phyloP scores from a whole-genome alignment of 2,113 vertebrate genomes.

The Mirounga angustirostris region DNA sequence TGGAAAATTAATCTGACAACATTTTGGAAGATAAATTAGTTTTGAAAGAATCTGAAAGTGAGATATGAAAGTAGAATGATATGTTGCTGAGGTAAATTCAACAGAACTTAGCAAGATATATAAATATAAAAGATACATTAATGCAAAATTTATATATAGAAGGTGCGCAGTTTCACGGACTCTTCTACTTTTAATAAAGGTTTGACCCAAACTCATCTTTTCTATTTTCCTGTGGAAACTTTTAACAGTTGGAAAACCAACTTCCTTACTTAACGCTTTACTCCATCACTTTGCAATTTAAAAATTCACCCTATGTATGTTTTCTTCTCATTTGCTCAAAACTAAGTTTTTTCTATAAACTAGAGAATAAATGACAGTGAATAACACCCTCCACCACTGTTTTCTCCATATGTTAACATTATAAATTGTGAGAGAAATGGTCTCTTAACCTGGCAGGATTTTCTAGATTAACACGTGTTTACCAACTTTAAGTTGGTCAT shows the following conservation, averaged over 20 bases:
- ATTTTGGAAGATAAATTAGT: conserved; percentile 17
- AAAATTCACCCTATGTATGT: not conserved
- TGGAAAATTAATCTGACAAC: not conserved
- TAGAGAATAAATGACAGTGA: not conserved
- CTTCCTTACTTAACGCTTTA: not conserved
- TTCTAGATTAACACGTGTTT: not conserved
- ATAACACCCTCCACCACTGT: fast-evolving
- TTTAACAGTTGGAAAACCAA: not conserved
- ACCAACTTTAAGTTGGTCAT: no score
- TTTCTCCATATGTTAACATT: not conserved
- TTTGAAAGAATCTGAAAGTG: not conserved
- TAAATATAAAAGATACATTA: not conserved
- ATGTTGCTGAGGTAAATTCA: not conserved
- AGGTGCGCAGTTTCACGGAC: not conserved
- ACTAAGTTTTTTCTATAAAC: not conserved
- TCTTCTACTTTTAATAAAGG: not conserved
- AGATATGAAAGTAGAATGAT: not conserved
- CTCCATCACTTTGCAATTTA: not conserved
- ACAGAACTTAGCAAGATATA: not conserved
- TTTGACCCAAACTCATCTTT: not conserved
- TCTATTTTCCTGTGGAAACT: not conserved
- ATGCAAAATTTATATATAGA: not conserved
- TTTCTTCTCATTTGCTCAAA: not conserved
- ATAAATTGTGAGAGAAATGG: not conserved
- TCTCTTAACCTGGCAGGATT: not conserved